Base-by-base conservation (phyloP, 2,797 vertebrate species). In the Buceros bicornis region DNA sequence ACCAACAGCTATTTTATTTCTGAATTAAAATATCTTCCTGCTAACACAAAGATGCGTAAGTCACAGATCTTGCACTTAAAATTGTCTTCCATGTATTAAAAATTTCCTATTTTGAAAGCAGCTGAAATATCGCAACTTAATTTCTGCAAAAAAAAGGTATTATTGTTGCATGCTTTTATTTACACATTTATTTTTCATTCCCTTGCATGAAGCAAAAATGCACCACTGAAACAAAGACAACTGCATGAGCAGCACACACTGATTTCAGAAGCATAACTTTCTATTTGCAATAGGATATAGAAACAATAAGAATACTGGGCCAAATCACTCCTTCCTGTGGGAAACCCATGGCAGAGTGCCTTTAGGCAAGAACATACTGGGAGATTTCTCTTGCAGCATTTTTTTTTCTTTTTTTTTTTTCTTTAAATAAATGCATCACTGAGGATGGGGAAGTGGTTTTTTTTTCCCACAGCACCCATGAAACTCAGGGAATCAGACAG, bases 261-360 rank as follows among this genome's bases (percentile, higher is more conserved):
- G 8, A 77, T 95, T 93, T 89, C 83, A 93, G 89, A 87, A 89
- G 83, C 81, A 5, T 47, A 87, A 95, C 93, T 95, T 95, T 96
- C 95, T 96, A 94, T 94, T 94, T 95, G 96, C 93, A 92, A 78
- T 97, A 95, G 97, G 95, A 97, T 96, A 96, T 93, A 97, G 94
- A 87, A 97, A 97, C 97, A 97, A 97, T 97, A 93, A 97, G 95
- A 85, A 93, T 2, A 17, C 92, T 95, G 90, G 96, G 97, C 97
- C 97, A 97, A 96, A 97, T 95, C 78, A 95, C 94, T 97, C 81
- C 90, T 97, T 97, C 96, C 96, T 97, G 96, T 97, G 96, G 97
- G 95, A 97, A 97, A 97, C 93, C 92, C 88, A 0, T 89, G 93
- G 96, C 96, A 94, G 90, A 92, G 45, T 0, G 93, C 96, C 90